These are phyloP conservation scores for Dendroctonus ponderosae DNA, from an alignment of 1,140 invertebrate species.

Conservation along the genomic window DNA sequence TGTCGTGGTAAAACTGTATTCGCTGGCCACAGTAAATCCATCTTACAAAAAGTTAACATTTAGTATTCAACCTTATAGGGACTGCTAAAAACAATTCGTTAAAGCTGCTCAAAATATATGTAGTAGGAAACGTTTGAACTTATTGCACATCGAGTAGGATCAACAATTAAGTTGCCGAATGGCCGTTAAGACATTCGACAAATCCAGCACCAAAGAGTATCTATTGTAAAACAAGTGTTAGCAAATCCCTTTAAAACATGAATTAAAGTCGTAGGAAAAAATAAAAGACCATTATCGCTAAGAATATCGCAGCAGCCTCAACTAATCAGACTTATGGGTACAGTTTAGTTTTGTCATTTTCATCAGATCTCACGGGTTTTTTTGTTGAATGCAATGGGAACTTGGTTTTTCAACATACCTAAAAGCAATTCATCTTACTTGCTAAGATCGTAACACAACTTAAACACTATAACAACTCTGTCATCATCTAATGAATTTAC, in stretches of 20 bases:
- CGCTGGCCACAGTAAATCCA: not conserved
- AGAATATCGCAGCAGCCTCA: conserved; percentile 34
- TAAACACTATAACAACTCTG: conserved; percentile 1
- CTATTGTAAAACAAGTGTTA: conserved; percentile 14
- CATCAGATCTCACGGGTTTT: not conserved
- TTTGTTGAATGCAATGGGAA: not conserved
- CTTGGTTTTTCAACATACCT: too few relatives aligned
- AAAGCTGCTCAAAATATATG: conserved; percentile 15
- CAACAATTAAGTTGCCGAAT: conserved; percentile 4
- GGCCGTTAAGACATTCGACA: conserved; percentile 10
- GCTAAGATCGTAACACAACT: conserved; percentile 5
- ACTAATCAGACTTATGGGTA: conserved; percentile 36
- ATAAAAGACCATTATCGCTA: not conserved
- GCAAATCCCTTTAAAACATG: conserved; percentile 12
- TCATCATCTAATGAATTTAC: not conserved
- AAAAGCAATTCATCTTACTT: not conserved
- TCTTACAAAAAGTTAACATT: conserved; percentile 9
- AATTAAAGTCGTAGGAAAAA: conserved; percentile 5
- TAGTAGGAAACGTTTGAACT: conserved; percentile 6
- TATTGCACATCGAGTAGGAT: conserved; percentile 23
- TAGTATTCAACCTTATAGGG: not conserved
- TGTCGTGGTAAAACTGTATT: not conserved
- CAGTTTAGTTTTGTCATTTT: conserved; percentile 1
- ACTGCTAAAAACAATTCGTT: conserved; percentile 3
- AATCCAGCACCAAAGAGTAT: conserved; percentile 22